Percentiles rank a stretch among this genome's conserved stretches.
phyloP scores from a whole-genome alignment of 2,888 invertebrate genomes.

The Silvanus unidentatus region DNA sequence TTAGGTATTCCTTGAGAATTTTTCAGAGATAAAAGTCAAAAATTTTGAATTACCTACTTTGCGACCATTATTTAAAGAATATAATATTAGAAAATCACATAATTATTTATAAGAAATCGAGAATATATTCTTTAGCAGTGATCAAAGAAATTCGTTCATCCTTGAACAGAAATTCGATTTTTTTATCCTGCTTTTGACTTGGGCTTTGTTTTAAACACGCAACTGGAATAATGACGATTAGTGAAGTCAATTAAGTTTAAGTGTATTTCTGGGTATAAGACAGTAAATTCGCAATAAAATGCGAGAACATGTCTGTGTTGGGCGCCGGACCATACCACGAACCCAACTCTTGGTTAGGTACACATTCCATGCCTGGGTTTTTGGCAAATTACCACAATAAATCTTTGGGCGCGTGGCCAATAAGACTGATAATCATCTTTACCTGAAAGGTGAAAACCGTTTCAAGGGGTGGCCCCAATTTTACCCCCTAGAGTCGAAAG shows the following conservation, averaged over 20 bases:
- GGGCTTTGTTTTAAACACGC: no score
- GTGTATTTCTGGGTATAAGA: constrained; percentile 39
- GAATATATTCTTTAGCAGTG: no score
- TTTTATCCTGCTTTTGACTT: constrained; percentile 5
- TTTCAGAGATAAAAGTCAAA: no score
- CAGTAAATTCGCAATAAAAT: constrained; percentile 37
- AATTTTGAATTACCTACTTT: no score
- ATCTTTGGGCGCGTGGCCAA: constrained; percentile 38
- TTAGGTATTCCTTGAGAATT: no score
- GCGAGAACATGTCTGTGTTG: constrained; percentile 23
- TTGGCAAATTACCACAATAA: constrained; percentile 41
- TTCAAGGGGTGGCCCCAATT: neutral
- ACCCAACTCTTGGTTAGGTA: constrained; percentile 17
- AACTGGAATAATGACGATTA: constrained; percentile 13
- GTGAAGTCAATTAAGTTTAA: constrained; percentile 40
- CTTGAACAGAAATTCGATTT: neutral
- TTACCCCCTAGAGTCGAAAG: no score
- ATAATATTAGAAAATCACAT: no score
- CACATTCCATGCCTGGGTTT: constrained; percentile 35
- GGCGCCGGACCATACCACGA: constrained; percentile 19
- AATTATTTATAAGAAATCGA: no score
- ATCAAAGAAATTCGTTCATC: no score
- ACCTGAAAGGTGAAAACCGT: constrained; percentile 10
- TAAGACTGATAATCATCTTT: constrained; percentile 26
- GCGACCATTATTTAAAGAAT: no score